Evolutionary conservation across 2,797 vertebrate genomes (phyloP).

Genomic region (Hylomyscus alleni): DNA sequence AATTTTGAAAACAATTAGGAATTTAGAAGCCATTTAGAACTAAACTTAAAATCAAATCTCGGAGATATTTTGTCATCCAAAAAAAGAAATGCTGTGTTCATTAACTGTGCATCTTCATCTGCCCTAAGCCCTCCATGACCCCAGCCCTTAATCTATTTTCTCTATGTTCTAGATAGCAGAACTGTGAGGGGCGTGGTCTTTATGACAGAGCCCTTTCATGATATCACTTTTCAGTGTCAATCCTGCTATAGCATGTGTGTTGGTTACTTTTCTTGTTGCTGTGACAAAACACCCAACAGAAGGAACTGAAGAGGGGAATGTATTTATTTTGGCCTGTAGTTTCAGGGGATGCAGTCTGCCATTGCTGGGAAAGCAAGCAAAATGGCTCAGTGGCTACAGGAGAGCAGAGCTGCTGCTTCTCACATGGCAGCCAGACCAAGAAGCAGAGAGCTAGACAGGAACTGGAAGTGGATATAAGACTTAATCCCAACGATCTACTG

Average conservation of each 20-base stretch:
- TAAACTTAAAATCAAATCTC: conserved; percentile 18
- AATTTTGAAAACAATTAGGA: conserved; percentile 54
- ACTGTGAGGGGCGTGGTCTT: not conserved
- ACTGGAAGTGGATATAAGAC: not conserved
- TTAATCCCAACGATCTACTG: not conserved
- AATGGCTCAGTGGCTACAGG: not conserved
- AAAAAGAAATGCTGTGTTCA: not conserved
- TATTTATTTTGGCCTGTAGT: not conserved
- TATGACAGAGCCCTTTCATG: not conserved
- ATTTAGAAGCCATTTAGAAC: conserved; percentile 57
- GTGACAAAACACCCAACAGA: not conserved
- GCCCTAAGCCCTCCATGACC: not conserved
- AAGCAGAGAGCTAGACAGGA: not conserved
- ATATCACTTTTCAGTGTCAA: not conserved
- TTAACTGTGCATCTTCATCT: not conserved
- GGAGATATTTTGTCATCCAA: not conserved
- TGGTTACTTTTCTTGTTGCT: not conserved
- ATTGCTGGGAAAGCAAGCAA: not conserved
- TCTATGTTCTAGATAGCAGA: not conserved
- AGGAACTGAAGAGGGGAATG: no score
- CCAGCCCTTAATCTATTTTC: conserved; percentile 23
- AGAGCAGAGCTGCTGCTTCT: not conserved
- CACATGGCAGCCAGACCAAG: not conserved
- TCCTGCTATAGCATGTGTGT: not conserved
- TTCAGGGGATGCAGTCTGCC: not conserved